These are phyloP conservation scores for Molossus alvarezi DNA, from an alignment of 2,797 vertebrate genomes.

Conservation along the genomic window DNA sequence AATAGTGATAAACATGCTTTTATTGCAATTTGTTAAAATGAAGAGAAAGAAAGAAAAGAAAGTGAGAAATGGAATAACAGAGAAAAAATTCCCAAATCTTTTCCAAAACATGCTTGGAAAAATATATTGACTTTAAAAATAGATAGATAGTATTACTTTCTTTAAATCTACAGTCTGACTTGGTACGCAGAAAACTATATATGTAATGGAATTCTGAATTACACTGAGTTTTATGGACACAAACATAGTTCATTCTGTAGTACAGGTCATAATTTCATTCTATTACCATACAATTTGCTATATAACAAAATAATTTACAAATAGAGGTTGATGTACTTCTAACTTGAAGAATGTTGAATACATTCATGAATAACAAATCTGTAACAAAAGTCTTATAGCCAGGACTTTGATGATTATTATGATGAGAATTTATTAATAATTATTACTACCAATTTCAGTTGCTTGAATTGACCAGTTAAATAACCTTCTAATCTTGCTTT, in stretches of 20 bases:
- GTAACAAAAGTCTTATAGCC: neutral
- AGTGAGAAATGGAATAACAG: neutral
- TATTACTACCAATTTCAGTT: neutral
- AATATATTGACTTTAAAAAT: neutral
- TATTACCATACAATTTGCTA: neutral
- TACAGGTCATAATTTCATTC: neutral
- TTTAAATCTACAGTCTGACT: neutral
- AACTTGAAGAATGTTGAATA: neutral
- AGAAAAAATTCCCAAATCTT: neutral
- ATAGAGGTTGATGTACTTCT: neutral
- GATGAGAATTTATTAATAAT: slow-evolving; percentile 54
- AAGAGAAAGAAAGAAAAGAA: neutral
- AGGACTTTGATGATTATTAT: neutral
- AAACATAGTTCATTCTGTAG: neutral
- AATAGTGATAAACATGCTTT: neutral
- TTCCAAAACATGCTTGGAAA: neutral
- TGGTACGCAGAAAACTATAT: neutral
- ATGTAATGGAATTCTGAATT: neutral
- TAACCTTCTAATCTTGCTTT: neutral
- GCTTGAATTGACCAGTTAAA: neutral
- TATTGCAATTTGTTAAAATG: neutral
- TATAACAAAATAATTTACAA: slow-evolving; percentile 13
- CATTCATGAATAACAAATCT: neutral
- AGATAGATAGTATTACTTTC: neutral
- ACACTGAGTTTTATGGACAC: neutral